Evolutionary conservation across 2,888 invertebrate species (phyloP).

Genomic region (Esperia sulphurella): DNA sequence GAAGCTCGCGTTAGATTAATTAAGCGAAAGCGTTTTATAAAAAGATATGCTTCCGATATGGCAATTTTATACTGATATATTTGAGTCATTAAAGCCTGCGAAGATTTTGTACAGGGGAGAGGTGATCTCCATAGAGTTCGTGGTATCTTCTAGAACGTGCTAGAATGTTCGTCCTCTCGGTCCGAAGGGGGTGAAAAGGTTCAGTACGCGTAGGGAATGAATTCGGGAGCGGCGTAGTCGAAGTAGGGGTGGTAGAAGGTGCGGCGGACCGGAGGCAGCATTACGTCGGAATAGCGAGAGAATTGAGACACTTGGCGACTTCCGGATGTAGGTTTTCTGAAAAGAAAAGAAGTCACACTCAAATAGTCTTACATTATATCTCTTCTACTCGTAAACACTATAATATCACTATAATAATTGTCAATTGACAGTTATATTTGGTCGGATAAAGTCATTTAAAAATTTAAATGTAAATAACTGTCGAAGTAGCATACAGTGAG

Average conservation of each 20-base stretch:
- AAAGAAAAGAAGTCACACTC: conserved; percentile 10
- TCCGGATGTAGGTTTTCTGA: conserved; percentile 62
- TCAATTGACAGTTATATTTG: too few relatives aligned
- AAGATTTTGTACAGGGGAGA: conserved; percentile 53
- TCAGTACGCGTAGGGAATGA: conserved; percentile 60
- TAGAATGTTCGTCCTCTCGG: conserved; percentile 34
- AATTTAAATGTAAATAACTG: too few relatives aligned
- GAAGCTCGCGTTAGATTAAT: conserved; percentile 53
- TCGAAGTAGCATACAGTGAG: too few relatives aligned
- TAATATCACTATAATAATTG: too few relatives aligned
- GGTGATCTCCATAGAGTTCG: conserved; percentile 30
- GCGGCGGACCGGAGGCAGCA: conserved; percentile 63
- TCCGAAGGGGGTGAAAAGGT: conserved; percentile 25
- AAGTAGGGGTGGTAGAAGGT: conserved; percentile 56
- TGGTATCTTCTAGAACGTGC: conserved; percentile 36
- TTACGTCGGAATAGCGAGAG: conserved; percentile 71
- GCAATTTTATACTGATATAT: conserved; percentile 48
- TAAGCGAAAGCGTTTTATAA: conserved; percentile 47
- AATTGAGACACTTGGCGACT: conserved; percentile 70
- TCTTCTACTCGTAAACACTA: too few relatives aligned
- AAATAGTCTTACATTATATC: too few relatives aligned
- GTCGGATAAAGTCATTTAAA: too few relatives aligned
- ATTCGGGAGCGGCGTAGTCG: conserved; percentile 57
- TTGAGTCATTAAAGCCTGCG: conserved; percentile 47
- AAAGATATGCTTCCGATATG: conserved; percentile 74